Evolutionary conservation across 2,888 invertebrate genomes (phyloP).

Genomic region (Flexamia atlantica): DNA sequence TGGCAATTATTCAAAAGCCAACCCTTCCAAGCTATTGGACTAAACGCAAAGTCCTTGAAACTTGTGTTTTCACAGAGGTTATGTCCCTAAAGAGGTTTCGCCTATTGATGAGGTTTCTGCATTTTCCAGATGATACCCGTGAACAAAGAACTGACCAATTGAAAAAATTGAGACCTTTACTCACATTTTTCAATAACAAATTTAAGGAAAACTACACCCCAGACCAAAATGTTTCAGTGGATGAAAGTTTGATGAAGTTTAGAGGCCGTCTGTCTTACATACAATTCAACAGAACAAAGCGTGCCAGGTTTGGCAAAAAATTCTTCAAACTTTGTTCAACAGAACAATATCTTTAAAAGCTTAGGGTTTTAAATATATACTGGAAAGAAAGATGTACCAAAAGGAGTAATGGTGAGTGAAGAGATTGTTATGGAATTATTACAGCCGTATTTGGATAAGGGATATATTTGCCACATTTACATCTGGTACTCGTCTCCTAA

Average conservation of each 20-base stretch:
- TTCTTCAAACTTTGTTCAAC: background rate
- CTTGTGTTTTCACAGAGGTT: background rate
- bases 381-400: slow-evolving; percentile 15
- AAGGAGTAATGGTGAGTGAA: slow-evolving; percentile 2
- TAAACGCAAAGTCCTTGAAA: background rate
- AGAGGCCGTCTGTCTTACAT: slow-evolving; percentile 71
- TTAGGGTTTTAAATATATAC: background rate
- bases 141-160: slow-evolving; percentile 62
- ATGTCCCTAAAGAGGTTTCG: background rate
- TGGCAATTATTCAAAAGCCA: background rate
- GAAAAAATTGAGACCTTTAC: slow-evolving; percentile 59
- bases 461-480: slow-evolving; percentile 7
- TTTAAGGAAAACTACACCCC: slow-evolving; percentile 61
- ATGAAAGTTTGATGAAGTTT: slow-evolving; percentile 72
- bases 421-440: slow-evolving; percentile 23
- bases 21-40: background rate
- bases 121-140: background rate
- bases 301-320: slow-evolving; percentile 72
- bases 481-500: slow-evolving; percentile 22
- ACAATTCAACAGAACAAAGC: slow-evolving; percentile 72
- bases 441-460: slow-evolving; percentile 24
- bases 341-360: background rate
- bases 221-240: slow-evolving; percentile 71
- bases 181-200: slow-evolving; percentile 12
- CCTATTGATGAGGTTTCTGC: background rate